Conservation (phyloP, 2,888 invertebrate genomes). For the Asteroscopus sphinx region DNA sequence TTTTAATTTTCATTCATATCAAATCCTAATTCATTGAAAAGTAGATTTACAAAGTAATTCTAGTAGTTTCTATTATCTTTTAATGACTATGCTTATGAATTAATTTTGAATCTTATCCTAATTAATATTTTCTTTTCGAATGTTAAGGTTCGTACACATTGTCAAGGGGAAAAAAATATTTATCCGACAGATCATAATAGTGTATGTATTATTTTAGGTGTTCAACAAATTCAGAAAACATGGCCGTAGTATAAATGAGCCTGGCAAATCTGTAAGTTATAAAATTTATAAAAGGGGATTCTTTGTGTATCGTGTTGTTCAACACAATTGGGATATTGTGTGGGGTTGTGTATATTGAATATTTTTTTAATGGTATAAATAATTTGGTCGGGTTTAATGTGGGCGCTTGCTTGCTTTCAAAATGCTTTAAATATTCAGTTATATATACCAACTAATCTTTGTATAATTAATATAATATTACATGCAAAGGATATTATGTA, state of each 20-base stretch:
- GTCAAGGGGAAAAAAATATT: no score
- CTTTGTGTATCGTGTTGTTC: slow-evolving; percentile 22
- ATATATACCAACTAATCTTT: no score
- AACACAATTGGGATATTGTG: slow-evolving; percentile 1
- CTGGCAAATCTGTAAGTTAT: slow-evolving; percentile 75
- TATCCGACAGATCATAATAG: neutral
- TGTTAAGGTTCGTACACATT: neutral
- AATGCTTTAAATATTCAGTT: neutral
- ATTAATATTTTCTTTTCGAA: neutral
- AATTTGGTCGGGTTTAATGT: neutral
- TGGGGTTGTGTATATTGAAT: neutral
- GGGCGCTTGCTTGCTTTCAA: slow-evolving; percentile 1
- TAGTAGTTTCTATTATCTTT: neutral
- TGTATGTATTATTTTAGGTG: slow-evolving; percentile 70
- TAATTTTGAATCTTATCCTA: slow-evolving; percentile 12
- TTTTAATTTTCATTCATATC: neutral
- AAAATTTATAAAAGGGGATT: neutral
- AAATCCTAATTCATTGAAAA: neutral
- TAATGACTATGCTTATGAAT: slow-evolving; percentile 1
- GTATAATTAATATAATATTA: no score
- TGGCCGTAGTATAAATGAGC: slow-evolving; percentile 73
- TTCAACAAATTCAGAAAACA: slow-evolving; percentile 68
- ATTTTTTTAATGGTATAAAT: neutral
- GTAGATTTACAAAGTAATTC: neutral
- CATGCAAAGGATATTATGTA: no score